Evolutionary conservation across 2,888 invertebrate genomes (phyloP).

Genomic region (Acronicta psi): DNA sequence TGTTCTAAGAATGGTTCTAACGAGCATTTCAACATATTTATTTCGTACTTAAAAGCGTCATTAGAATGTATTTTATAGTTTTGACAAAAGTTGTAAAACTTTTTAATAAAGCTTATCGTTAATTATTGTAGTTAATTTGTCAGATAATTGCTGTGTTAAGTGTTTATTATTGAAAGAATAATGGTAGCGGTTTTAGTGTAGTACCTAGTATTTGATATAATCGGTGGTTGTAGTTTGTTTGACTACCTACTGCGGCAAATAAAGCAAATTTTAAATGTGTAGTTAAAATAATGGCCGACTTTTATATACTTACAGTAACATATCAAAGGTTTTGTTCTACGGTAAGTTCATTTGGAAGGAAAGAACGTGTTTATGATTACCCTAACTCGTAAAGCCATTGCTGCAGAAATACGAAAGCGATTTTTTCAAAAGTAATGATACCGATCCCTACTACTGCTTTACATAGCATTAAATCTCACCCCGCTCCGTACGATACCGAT

Average conservation of each 20-base stretch:
- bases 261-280: constrained; percentile 3
- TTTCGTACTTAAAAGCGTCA: constrained; percentile 3
- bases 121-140: constrained; percentile 8
- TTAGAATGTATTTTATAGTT: constrained; percentile 24
- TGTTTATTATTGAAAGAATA: background rate
- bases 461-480: too few species aligned
- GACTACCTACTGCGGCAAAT: constrained; percentile 2
- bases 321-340: constrained; percentile 2
- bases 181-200: too few species aligned
- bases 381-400: constrained; percentile 13
- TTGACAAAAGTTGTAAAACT: constrained; percentile 21
- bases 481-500: background rate
- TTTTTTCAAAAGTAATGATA: background rate
- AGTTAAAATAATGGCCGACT: constrained; percentile 8
- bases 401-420: constrained; percentile 2
- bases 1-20: constrained; percentile 14
- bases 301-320: constrained; percentile 4
- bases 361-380: constrained; percentile 2
- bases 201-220: too few species aligned
- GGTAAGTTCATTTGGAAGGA: constrained; percentile 16
- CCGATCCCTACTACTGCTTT: background rate
- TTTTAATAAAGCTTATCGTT: constrained; percentile 14
- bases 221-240: background rate
- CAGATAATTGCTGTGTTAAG: constrained; percentile 8
- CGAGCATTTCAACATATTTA: constrained; percentile 21